Conservation (phyloP, 1,140 invertebrate genomes). For the Macrobrachium nipponense region DNA sequence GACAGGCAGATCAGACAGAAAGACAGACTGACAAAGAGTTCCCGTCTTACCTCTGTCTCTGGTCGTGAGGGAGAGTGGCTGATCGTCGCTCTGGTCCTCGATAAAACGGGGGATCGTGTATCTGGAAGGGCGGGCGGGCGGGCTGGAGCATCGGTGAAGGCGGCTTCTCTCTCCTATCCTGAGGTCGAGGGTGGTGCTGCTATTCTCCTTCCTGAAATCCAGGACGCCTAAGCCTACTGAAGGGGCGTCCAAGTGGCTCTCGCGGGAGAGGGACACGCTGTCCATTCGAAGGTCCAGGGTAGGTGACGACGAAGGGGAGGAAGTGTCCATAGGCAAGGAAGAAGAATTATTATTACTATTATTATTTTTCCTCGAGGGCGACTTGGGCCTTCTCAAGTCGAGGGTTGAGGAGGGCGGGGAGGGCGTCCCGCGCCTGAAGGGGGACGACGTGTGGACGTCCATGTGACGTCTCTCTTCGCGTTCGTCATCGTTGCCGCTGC, state of each 20-base stretch:
- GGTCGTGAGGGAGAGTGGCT: slow-evolving; percentile 50
- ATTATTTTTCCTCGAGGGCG: neutral
- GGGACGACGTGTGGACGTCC: slow-evolving; percentile 19
- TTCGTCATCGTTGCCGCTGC: slow-evolving; percentile 30
- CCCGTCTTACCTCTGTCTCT: slow-evolving; percentile 46
- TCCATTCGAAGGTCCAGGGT: slow-evolving; percentile 38
- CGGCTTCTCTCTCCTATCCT: slow-evolving; percentile 23
- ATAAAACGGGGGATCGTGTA: slow-evolving; percentile 28
- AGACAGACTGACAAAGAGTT: neutral
- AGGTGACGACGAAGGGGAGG: neutral
- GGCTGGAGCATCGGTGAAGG: neutral
- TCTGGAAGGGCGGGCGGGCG: neutral
- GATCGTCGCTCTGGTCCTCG: slow-evolving; percentile 33
- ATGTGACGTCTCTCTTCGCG: slow-evolving; percentile 11
- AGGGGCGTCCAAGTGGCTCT: no score
- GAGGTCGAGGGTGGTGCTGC: slow-evolving; percentile 14
- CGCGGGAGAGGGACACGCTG: neutral
- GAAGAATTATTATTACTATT: no score
- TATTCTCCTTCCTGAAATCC: no score
- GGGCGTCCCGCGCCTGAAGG: neutral
- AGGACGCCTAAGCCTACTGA: no score
- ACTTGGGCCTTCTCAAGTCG: slow-evolving; percentile 26
- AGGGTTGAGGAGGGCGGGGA: slow-evolving; percentile 15
- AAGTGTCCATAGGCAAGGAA: slow-evolving; percentile 28
- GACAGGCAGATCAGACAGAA: neutral